These are phyloP conservation scores for Malurus alboscapulatus DNA, from an alignment of 2,113 vertebrate species.

Conservation along the genomic window DNA sequence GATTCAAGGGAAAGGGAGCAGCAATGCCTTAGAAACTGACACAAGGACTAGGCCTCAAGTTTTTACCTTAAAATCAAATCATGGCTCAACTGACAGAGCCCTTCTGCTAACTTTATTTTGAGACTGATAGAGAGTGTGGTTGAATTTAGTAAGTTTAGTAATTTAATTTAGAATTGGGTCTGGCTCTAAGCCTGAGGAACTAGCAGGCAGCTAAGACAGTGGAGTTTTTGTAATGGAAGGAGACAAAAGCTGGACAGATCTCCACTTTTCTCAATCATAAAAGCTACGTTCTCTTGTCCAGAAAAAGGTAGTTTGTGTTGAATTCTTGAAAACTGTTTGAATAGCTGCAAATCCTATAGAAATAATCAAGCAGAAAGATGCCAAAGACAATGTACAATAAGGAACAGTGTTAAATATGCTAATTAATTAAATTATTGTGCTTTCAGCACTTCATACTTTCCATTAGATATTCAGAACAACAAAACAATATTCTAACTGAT, in stretches of 20 bases:
- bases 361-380: background rate
- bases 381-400: background rate
- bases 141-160: background rate
- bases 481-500: background rate
- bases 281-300: background rate
- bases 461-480: background rate
- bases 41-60: background rate
- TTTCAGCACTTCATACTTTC: background rate
- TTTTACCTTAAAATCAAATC: constrained; percentile 5
- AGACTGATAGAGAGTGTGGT: background rate
- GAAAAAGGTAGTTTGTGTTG: background rate
- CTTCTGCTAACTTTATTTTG: constrained; percentile 32
- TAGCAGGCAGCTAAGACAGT: constrained; percentile 15
- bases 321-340: background rate
- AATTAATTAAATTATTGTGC: background rate
- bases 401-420: background rate
- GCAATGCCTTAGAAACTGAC: background rate
- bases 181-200: constrained; percentile 8
- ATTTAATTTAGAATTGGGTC: background rate
- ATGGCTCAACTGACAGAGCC: background rate
- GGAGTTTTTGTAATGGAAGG: background rate
- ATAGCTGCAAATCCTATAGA: background rate
- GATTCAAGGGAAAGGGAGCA: background rate
- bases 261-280: background rate
- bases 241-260: background rate